phyloP scores from a whole-genome alignment of 2,888 invertebrate species.

The Junonia oenone region DNA sequence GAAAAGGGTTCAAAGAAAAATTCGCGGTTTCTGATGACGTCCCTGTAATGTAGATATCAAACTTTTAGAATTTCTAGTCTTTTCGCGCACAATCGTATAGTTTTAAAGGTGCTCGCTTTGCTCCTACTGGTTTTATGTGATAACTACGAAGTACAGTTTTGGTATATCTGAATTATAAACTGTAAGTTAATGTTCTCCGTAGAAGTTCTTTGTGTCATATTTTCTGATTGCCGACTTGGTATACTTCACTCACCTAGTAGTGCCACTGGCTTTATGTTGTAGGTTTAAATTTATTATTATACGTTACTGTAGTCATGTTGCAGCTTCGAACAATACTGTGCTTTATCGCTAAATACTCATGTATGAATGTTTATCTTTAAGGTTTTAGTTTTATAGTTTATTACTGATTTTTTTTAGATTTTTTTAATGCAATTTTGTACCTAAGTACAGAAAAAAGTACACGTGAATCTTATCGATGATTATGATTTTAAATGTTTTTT shows the following conservation, averaged over 20 bases:
- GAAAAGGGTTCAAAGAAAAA: neutral
- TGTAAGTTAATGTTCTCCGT: conserved; percentile 42
- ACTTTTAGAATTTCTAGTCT: conserved; percentile 69
- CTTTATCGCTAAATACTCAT: conserved; percentile 79
- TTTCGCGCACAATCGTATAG: conserved; percentile 69
- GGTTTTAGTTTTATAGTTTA: conserved; percentile 44
- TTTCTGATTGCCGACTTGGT: conserved; percentile 53
- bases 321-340: conserved; percentile 76
- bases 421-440: conserved; percentile 63
- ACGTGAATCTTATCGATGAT: conserved; percentile 71
- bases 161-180: conserved; percentile 49
- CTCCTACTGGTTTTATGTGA: conserved; percentile 66
- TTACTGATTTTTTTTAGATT: conserved; percentile 46
- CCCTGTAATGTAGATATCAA: conserved; percentile 4
- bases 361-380: conserved; percentile 72
- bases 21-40: neutral
- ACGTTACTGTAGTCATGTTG: conserved; percentile 67
- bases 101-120: conserved; percentile 62
- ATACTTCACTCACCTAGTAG: conserved; percentile 60
- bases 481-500: conserved; percentile 53
- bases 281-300: conserved; percentile 46
- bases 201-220: conserved; percentile 72
- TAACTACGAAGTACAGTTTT: conserved; percentile 53
- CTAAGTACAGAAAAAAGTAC: conserved; percentile 75
- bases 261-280: conserved; percentile 70